These are phyloP conservation scores for Pecten maximus DNA, from an alignment of 2,888 invertebrate species.

Conservation along the genomic window DNA sequence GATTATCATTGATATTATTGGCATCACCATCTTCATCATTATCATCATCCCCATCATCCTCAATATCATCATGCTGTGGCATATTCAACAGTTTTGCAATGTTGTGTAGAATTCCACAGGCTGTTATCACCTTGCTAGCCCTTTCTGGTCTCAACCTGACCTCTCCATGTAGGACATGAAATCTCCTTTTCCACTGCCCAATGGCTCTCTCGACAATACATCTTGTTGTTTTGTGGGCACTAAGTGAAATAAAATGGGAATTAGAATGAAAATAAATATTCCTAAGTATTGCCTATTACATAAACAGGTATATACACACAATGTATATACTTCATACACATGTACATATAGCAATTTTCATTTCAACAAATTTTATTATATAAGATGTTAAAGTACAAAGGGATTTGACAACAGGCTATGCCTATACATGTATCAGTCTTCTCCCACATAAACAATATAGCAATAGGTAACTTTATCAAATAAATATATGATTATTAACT, in stretches of 20 bases:
- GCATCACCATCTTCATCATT: too few relatives aligned
- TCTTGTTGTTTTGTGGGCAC: constrained; percentile 35
- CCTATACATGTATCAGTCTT: too few relatives aligned
- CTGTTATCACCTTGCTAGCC: background rate
- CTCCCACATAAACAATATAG: too few relatives aligned
- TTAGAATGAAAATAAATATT: too few relatives aligned
- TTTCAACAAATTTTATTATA: too few relatives aligned
- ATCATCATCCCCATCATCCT: background rate
- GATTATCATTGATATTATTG: too few relatives aligned
- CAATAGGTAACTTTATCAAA: background rate
- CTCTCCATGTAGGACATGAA: constrained; percentile 30
- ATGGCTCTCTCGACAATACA: background rate
- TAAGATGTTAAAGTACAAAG: too few relatives aligned
- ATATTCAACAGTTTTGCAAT: constrained; percentile 27
- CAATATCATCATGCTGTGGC: background rate
- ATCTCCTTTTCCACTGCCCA: constrained; percentile 19
- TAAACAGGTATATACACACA: too few relatives aligned
- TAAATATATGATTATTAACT: too few relatives aligned
- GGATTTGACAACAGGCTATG: too few relatives aligned
- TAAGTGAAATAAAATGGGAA: background rate
- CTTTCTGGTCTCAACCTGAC: background rate
- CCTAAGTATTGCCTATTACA: background rate
- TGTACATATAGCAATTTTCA: too few relatives aligned
- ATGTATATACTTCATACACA: background rate
- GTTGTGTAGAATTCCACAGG: constrained; percentile 36